These are phyloP conservation scores for Lepus oiostolus DNA, from an alignment of 2,797 vertebrate genomes.

Conservation along the genomic window DNA sequence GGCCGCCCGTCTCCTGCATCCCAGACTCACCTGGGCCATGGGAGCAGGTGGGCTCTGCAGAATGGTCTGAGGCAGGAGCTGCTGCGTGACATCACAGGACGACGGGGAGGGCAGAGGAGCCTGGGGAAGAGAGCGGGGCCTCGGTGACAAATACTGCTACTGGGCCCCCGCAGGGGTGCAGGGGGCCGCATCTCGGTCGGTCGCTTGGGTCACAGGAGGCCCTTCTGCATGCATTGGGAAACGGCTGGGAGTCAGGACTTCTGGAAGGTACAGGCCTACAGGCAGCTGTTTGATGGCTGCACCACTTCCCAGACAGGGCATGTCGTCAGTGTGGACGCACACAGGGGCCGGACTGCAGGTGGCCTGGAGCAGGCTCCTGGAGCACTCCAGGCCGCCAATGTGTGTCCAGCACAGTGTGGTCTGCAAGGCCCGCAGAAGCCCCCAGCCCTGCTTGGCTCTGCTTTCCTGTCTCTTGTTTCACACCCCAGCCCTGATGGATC, in stretches of 20 bases:
- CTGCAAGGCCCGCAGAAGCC: background rate
- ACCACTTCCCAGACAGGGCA: background rate
- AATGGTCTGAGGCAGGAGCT: constrained; percentile 86
- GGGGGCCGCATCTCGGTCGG: accelerated
- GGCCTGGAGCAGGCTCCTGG: background rate
- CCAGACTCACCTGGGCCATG: constrained; percentile 88
- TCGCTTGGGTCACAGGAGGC: background rate
- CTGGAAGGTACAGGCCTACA: background rate
- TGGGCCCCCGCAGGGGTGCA: accelerated
- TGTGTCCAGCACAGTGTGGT: background rate
- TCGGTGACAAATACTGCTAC: background rate
- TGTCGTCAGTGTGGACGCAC: accelerated
- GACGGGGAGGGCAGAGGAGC: constrained; percentile 84
- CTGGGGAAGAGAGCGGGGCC: constrained; percentile 56
- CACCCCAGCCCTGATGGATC: no score
- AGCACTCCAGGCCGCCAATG: accelerated
- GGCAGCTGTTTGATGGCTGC: background rate
- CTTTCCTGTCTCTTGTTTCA: background rate
- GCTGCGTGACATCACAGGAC: constrained; percentile 87
- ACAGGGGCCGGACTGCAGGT: accelerated
- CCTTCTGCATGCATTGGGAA: background rate
- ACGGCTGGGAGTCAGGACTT: background rate
- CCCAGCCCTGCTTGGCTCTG: background rate
- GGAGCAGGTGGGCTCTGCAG: constrained; percentile 86
- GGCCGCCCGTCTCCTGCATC: background rate